phyloP scores from a whole-genome alignment of 2,888 invertebrate species.

The Sminthurides aquaticus region DNA sequence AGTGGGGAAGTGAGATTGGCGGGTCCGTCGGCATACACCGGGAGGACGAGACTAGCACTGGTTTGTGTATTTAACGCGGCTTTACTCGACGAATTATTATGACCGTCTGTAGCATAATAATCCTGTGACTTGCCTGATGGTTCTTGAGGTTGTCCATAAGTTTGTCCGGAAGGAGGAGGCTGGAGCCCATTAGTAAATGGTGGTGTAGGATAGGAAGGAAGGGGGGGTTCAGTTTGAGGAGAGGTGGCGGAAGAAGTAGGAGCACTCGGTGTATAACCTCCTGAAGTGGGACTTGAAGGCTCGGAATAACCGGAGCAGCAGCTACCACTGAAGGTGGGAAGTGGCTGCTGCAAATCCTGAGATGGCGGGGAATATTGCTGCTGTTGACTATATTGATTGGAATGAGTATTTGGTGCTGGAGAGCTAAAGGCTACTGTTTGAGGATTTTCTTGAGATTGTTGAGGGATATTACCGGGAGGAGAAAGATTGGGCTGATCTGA shows the following conservation, averaged over 20 bases:
- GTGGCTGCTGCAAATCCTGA: too few relatives aligned
- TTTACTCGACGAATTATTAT: conserved; percentile 24
- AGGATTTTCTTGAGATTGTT: not conserved
- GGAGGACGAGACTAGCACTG: conserved; percentile 17
- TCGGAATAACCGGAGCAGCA: not conserved
- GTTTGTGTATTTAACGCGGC: conserved; percentile 9
- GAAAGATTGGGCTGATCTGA: too few relatives aligned
- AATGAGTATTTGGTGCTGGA: too few relatives aligned
- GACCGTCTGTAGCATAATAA: conserved; percentile 30
- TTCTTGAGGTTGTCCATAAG: conserved; percentile 17
- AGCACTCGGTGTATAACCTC: not conserved
- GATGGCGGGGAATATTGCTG: too few relatives aligned
- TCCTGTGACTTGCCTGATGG: conserved; percentile 21
- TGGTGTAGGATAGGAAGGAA: not conserved
- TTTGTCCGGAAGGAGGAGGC: conserved; percentile 20
- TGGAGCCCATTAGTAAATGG: too few relatives aligned
- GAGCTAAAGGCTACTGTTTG: not conserved
- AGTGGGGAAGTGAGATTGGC: conserved; percentile 21
- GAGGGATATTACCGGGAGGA: not conserved
- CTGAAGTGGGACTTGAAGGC: not conserved
- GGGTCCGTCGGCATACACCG: conserved; percentile 14
- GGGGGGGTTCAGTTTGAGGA: not conserved
- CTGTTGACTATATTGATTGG: too few relatives aligned
- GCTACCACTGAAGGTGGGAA: too few relatives aligned
- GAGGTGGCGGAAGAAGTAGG: not conserved